A percentile compares a stretch with the other conserved stretches of the same genome.
These are phyloP conservation scores for Gallinago paraguaiae DNA, from an alignment of 2,113 vertebrate species.

Conservation along the genomic window DNA sequence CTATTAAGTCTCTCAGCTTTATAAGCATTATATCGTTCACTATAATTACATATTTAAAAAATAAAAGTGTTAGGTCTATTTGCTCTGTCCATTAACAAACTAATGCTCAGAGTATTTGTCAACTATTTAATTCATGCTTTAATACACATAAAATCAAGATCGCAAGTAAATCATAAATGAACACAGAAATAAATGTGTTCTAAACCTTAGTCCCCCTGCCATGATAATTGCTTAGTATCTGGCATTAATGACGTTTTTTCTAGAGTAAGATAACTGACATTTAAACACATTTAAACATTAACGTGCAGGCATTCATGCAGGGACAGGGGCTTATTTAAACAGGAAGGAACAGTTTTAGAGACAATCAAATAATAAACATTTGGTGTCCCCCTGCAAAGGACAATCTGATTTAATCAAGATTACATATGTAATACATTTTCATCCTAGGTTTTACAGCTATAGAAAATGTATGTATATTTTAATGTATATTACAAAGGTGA, in stretches of 20 bases:
- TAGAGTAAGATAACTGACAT: constrained; percentile 68
- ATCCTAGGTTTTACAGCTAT: background rate
- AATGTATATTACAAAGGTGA: background rate
- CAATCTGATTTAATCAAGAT: background rate
- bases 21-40: background rate
- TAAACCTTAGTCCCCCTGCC: constrained; percentile 56
- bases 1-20: background rate
- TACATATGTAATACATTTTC: background rate
- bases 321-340: constrained; percentile 52
- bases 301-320: constrained; percentile 43
- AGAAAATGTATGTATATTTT: background rate
- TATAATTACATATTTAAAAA: background rate
- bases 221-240: constrained; percentile 75
- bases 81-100: constrained; percentile 13
- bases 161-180: constrained; percentile 44
- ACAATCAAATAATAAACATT: constrained; percentile 58
- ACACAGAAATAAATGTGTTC: constrained; percentile 57
- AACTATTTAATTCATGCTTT: constrained; percentile 7
- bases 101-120: constrained; percentile 24
- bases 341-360: constrained; percentile 39
- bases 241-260: constrained; percentile 71
- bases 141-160: constrained; percentile 19
- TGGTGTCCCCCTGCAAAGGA: background rate
- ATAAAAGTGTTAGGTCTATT: background rate
- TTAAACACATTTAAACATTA: constrained; percentile 67